These are phyloP conservation scores for Anagrus nilaparvatae DNA, from an alignment of 1,140 invertebrate species.

Conservation along the genomic window DNA sequence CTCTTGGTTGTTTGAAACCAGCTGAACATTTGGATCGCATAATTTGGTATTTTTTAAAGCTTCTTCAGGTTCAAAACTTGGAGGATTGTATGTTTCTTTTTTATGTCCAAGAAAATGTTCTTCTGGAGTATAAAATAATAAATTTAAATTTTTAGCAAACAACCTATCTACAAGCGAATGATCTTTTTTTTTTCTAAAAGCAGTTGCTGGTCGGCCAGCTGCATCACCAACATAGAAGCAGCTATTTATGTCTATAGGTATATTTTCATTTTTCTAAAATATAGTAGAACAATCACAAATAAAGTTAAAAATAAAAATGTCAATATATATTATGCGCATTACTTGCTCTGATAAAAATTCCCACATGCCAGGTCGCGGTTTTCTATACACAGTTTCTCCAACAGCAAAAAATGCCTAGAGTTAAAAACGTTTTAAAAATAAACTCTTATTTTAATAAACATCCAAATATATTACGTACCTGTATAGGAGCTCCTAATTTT, in stretches of 20 bases:
- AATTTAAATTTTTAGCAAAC: slow-evolving; percentile 76
- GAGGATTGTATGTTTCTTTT: slow-evolving; percentile 47
- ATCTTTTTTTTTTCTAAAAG: slow-evolving; percentile 79
- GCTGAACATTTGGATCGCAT: slow-evolving; percentile 40
- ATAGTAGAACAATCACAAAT: slow-evolving; percentile 17
- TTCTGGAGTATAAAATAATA: slow-evolving; percentile 86
- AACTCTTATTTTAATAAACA: too few species aligned
- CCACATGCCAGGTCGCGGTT: slow-evolving; percentile 87
- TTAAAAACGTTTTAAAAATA: background rate
- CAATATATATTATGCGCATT: slow-evolving; percentile 21
- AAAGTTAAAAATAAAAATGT: background rate
- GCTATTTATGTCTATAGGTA: slow-evolving; percentile 52
- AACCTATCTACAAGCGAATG: slow-evolving; percentile 83
- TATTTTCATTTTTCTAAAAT: slow-evolving; percentile 60
- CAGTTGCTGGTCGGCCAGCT: slow-evolving; percentile 64
- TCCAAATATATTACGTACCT: slow-evolving; percentile 36
- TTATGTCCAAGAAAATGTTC: slow-evolving; percentile 71
- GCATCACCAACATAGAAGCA: slow-evolving; percentile 90
- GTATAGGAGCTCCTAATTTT: slow-evolving; percentile 66
- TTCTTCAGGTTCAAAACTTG: slow-evolving; percentile 64
- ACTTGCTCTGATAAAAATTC: slow-evolving; percentile 53
- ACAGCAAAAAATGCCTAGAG: slow-evolving; percentile 66
- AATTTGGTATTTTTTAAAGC: slow-evolving; percentile 25
- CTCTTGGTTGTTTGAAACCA: slow-evolving; percentile 50
- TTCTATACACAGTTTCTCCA: slow-evolving; percentile 66